A percentile compares a stretch with the other conserved stretches of the same genome.
phyloP scores from a whole-genome alignment of 2,113 vertebrate genomes.

The Grus americana region DNA sequence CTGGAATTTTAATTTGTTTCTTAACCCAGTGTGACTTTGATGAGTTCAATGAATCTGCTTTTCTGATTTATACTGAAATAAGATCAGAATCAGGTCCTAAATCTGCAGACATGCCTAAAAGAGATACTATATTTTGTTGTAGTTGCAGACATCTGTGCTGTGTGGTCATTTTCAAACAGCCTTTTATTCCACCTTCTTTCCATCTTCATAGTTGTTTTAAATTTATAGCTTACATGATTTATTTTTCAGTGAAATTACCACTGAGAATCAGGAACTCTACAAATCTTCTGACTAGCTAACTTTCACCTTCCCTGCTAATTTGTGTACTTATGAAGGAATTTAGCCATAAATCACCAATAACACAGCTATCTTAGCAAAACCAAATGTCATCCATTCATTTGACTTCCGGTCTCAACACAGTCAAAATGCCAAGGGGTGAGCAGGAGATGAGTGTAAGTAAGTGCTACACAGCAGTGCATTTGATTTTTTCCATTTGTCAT shows the following conservation, averaged over 20 bases:
- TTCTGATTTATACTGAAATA: neutral
- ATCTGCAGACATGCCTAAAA: neutral
- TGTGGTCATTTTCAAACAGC: constrained; percentile 21
- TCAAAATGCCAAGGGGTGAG: constrained; percentile 19
- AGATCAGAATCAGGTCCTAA: neutral
- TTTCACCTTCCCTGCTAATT: constrained; percentile 55
- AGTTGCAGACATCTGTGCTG: neutral
- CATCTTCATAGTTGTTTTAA: constrained; percentile 25
- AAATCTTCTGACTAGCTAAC: constrained; percentile 39
- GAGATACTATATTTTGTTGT: neutral
- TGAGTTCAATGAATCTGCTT: neutral
- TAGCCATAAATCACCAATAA: constrained; percentile 60
- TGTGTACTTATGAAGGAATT: constrained; percentile 51
- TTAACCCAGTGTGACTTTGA: neutral
- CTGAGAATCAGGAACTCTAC: constrained; percentile 38
- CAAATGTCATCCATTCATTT: constrained; percentile 37
- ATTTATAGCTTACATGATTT: constrained; percentile 37
- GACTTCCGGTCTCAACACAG: neutral
- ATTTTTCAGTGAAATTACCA: constrained; percentile 47
- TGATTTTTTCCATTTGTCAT: constrained; percentile 71
- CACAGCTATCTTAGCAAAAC: constrained; percentile 37
- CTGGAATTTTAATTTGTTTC: neutral
- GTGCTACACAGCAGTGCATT: constrained; percentile 4
- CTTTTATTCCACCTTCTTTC: constrained; percentile 37
- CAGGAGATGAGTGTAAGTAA: constrained; percentile 2